Evolutionary conservation across 2,797 vertebrate genomes (phyloP), one percentile per base, ranked within the genome.

Genomic region (Streptopelia turtur): DNA sequence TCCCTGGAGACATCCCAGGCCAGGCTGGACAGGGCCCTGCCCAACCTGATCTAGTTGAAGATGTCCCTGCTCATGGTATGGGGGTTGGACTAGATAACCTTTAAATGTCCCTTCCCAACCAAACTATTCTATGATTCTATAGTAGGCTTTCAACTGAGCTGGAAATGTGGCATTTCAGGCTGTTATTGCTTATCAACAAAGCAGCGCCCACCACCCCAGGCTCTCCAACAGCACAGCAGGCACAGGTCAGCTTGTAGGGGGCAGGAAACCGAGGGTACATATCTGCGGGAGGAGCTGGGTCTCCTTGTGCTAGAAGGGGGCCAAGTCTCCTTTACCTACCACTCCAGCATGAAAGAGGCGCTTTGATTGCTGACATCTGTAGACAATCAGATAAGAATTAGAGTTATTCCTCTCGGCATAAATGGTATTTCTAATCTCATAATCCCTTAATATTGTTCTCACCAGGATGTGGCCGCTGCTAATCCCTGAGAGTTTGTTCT

Each of bases 401-500:
- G 91, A 74, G 50, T 90, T 91, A 85, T 95, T 93, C 92, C 85
- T 90, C 74, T 89, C 77, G 59, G 95, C 94, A 47, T 96, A 93
- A 93, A 93, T 83, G 86, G 78, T 94, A 93, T 95, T 94, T 94
- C 95, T 97, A 96, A 97, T 96, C 96, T 94, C 91, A 89, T 95
- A 96, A 97, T 96, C 95, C 88, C 84, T 91, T 94, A 94, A 95
- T 95, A 95, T 94, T 92, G 82, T 92, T 96, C 93, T 88, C 89
- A 71, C 94, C 87, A 86, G 94, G 91, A 93, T 91, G 72, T 87
- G 77, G 76, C 89, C 22, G 5, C 31, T 2, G 35, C 86, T 96
- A 96, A 97, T 95, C 95, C 91, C 90, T 77, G 45, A 63, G 82
- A 95, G 83, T 94, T 95, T 92, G 76, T 95, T 94, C 66, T 60